Conservation (phyloP, 1,140 invertebrate genomes). For the Caenorhabditis latens region DNA sequence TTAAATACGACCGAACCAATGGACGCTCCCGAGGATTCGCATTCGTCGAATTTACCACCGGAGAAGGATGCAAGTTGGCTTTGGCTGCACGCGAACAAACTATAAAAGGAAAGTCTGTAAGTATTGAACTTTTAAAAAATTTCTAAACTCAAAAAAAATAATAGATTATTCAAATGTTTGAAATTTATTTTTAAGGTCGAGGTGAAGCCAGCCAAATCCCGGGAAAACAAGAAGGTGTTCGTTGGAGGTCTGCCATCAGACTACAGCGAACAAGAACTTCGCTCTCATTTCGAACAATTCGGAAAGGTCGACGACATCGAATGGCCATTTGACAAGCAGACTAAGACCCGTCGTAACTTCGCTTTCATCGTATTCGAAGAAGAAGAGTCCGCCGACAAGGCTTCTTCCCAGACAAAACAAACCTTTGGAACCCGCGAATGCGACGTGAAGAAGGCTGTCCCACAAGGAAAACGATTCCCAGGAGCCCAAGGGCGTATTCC, state of each 20-base stretch:
- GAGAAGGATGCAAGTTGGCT: slow-evolving; percentile 73
- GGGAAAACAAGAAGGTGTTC: slow-evolving; percentile 78
- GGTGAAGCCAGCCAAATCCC: slow-evolving; percentile 77
- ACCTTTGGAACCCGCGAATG: slow-evolving; percentile 71
- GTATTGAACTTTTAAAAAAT: slow-evolving; percentile 9
- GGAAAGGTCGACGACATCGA: slow-evolving; percentile 77
- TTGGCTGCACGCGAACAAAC: slow-evolving; percentile 74
- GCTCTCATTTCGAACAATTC: slow-evolving; percentile 74
- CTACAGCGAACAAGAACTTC: slow-evolving; percentile 73
- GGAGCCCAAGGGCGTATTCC: slow-evolving; percentile 38
- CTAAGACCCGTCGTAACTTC: slow-evolving; percentile 75
- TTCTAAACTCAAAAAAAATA: not conserved
- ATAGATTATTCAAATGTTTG: not conserved
- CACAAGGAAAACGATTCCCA: slow-evolving; percentile 72
- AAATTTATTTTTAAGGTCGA: slow-evolving; percentile 67
- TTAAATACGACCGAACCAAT: slow-evolving; percentile 76
- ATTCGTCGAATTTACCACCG: slow-evolving; percentile 77
- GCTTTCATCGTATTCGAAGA: slow-evolving; percentile 78
- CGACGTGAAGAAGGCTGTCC: slow-evolving; percentile 77
- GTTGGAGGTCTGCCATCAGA: slow-evolving; percentile 77
- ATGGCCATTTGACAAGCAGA: slow-evolving; percentile 77
- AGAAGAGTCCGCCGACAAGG: slow-evolving; percentile 75
- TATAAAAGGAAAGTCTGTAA: slow-evolving; percentile 73
- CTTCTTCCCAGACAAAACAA: slow-evolving; percentile 72
- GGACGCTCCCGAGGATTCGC: slow-evolving; percentile 77